A percentile compares a stretch with the other conserved stretches of the same genome.
These are phyloP conservation scores for Corydoras maculifer DNA, from an alignment of 2,113 vertebrate genomes.

Conservation along the genomic window DNA sequence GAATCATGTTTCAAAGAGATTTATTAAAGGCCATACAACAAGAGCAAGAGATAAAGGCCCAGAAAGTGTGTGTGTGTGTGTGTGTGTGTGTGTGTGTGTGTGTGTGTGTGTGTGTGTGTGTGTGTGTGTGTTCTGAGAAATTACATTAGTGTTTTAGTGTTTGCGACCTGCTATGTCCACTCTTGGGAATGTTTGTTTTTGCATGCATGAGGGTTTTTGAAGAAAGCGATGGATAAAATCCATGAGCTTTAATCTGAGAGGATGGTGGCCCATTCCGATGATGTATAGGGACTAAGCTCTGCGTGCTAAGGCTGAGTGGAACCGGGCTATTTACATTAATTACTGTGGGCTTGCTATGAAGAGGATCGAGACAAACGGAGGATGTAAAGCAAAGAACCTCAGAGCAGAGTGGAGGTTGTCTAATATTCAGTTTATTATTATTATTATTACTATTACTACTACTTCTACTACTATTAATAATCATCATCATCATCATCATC, in stretches of 20 bases:
- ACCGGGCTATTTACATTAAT: conserved; percentile 84
- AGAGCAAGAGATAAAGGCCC: conserved; percentile 37
- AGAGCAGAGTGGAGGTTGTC: background rate
- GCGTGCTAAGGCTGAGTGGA: conserved; percentile 81
- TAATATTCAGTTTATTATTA: background rate
- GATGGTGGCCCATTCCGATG: conserved; percentile 72
- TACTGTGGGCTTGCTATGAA: conserved; percentile 60
- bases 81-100: background rate
- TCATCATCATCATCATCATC: background rate
- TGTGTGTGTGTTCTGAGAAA: conserved; percentile 9
- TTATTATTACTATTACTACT: background rate
- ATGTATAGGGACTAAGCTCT: conserved; percentile 79
- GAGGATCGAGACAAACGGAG: conserved; percentile 1
- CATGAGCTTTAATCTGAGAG: conserved; percentile 82
- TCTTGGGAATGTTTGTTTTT: background rate
- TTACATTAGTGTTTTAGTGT: conserved; percentile 18
- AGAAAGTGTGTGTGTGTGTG: conserved; percentile 18
- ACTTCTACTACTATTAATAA: background rate
- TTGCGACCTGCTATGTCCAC: conserved; percentile 1
- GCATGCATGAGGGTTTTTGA: conserved; percentile 3
- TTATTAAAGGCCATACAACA: conserved; percentile 63
- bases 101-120: conserved; percentile 5
- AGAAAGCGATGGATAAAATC: conserved; percentile 55
- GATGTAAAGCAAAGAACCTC: background rate
- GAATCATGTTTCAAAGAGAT: conserved; percentile 67